Percentiles rank a stretch among this genome's conserved stretches.
Conservation (phyloP, 2,113 vertebrate genomes). For the Tragelaphus imberbis region DNA sequence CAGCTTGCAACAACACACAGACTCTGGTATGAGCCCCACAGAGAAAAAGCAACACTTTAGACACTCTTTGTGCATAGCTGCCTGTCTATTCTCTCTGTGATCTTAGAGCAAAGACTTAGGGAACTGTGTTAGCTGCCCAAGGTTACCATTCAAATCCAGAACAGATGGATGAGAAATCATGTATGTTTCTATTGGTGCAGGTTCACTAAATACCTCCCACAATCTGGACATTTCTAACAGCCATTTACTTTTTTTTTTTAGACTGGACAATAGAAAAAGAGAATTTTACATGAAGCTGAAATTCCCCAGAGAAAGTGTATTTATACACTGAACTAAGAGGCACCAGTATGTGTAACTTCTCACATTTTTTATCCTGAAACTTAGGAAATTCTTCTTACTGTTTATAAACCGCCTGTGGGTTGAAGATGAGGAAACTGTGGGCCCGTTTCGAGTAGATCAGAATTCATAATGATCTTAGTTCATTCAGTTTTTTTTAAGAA, state of each 20-base stretch:
- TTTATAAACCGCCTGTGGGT: background rate
- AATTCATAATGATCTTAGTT: background rate
- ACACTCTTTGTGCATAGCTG: background rate
- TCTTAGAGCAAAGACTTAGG: slow-evolving; percentile 8
- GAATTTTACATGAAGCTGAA: slow-evolving; percentile 2
- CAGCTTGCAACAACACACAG: slow-evolving; percentile 20
- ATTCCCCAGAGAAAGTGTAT: background rate
- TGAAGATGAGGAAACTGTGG: background rate
- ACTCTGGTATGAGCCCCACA: slow-evolving; percentile 29
- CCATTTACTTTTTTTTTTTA: background rate
- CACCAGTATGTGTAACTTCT: background rate
- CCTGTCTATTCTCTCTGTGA: slow-evolving; percentile 11
- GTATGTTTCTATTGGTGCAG: background rate
- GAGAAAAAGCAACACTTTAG: slow-evolving; percentile 23
- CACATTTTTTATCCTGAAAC: background rate
- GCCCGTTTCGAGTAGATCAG: background rate
- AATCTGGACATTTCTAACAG: background rate
- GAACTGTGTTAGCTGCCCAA: background rate
- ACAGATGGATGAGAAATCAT: background rate
- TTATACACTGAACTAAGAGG: background rate
- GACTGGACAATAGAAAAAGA: background rate
- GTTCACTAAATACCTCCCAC: background rate
- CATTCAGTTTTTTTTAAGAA: background rate
- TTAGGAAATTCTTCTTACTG: background rate
- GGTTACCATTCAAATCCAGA: background rate